phyloP scores from a whole-genome alignment of 2,113 vertebrate species.

The Tympanuchus pallidicinctus region DNA sequence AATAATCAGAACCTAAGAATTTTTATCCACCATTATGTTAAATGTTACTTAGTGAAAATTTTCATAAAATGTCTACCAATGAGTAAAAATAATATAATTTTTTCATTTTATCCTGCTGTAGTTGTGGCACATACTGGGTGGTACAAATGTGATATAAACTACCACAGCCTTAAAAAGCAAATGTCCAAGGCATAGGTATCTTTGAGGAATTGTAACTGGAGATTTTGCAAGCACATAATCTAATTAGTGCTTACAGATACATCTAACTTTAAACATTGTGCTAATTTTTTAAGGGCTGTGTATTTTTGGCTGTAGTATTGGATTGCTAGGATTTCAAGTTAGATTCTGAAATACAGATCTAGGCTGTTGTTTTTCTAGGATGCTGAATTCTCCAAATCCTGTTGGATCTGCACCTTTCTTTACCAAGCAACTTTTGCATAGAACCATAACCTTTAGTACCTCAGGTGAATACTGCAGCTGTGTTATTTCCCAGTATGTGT shows the following conservation, averaged over 20 bases:
- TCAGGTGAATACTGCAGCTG: accelerated
- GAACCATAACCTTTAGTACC: not conserved
- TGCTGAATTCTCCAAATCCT: not conserved
- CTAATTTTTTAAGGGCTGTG: not conserved
- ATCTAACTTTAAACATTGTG: not conserved
- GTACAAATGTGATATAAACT: not conserved
- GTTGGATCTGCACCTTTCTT: not conserved
- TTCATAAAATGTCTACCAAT: not conserved
- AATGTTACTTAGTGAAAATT: not conserved
- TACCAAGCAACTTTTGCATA: not conserved
- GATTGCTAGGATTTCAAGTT: not conserved
- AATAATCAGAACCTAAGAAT: not conserved
- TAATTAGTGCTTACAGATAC: not conserved
- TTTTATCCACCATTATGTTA: not conserved
- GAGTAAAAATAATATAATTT: not conserved
- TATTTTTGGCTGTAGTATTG: not conserved
- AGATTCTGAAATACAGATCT: not conserved
- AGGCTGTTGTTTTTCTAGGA: not conserved
- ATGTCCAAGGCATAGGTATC: not conserved
- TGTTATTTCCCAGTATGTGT: not conserved
- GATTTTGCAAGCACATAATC: not conserved
- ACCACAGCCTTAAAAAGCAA: not conserved
- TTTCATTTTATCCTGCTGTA: not conserved
- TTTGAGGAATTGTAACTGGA: not conserved
- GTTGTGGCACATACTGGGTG: not conserved